phyloP scores from a whole-genome alignment of 1,140 invertebrate species.

The Tigriopus japonicus region DNA sequence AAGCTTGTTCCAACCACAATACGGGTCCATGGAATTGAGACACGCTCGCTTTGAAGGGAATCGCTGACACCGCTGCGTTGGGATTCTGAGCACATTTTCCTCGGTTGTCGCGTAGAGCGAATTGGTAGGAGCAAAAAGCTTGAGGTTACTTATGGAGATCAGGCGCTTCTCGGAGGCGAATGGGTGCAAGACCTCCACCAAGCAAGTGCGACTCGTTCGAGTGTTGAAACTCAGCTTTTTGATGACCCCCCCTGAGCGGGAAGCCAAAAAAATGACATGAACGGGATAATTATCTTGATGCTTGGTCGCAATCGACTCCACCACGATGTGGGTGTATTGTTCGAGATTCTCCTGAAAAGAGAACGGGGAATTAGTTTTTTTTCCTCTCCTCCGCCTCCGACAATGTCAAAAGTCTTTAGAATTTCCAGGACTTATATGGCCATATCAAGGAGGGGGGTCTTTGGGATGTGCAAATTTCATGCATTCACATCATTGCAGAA shows the following conservation, averaged over 20 bases:
- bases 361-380: too few species aligned
- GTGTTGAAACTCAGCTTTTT: slow-evolving; percentile 61
- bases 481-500: too few species aligned
- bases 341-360: slow-evolving; percentile 13
- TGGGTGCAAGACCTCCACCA: slow-evolving; percentile 64
- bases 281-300: slow-evolving; percentile 13
- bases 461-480: too few species aligned
- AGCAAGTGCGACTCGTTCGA: slow-evolving; percentile 44
- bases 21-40: slow-evolving; percentile 66
- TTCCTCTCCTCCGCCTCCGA: too few species aligned
- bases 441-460: too few species aligned
- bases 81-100: slow-evolving; percentile 43
- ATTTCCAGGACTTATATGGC: too few species aligned
- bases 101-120: slow-evolving; percentile 64
- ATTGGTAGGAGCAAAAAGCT: slow-evolving; percentile 4
- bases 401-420: too few species aligned
- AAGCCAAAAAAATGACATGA: slow-evolving; percentile 15
- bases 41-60: slow-evolving; percentile 48
- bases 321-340: slow-evolving; percentile 28
- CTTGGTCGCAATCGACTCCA: slow-evolving; percentile 26
- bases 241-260: slow-evolving; percentile 42
- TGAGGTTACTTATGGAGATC: not conserved
- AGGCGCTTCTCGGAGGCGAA: slow-evolving; percentile 31
- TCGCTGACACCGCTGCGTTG: slow-evolving; percentile 51
- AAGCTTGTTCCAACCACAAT: slow-evolving; percentile 76